Conservation (phyloP, 1,140 invertebrate genomes). For the Cylas formicarius region DNA sequence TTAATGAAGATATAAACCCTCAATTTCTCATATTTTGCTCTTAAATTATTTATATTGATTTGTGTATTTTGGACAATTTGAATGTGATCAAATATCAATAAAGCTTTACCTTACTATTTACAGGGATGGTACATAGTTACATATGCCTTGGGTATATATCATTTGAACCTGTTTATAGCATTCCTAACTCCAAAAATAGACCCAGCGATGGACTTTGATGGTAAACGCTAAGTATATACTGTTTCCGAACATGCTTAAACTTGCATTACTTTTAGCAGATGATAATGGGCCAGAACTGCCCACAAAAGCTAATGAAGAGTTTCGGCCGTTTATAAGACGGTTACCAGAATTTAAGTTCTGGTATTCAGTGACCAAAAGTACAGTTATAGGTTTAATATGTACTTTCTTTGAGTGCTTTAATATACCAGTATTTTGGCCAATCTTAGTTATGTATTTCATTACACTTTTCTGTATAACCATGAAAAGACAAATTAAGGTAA, state of each 20-base stretch:
- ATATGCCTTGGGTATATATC: conserved; percentile 97
- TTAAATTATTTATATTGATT: too few species aligned
- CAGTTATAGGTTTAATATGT: conserved; percentile 82
- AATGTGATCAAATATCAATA: too few species aligned
- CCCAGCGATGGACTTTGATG: conserved; percentile 89
- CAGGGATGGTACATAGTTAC: conserved; percentile 99
- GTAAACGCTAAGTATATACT: conserved; percentile 45
- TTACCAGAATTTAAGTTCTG: conserved; percentile 99
- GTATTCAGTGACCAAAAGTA: conserved; percentile 94
- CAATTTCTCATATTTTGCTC: too few species aligned
- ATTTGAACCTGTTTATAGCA: conserved; percentile 98
- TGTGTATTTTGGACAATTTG: too few species aligned
- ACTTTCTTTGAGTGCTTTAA: conserved; percentile 98
- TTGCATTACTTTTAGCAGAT: conserved; percentile 44
- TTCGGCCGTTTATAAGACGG: conserved; percentile 94
- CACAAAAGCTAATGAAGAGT: conserved; percentile 92
- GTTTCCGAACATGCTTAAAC: not conserved
- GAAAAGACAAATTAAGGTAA: conserved; percentile 98
- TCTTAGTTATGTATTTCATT: conserved; percentile 98
- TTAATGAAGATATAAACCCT: too few species aligned
- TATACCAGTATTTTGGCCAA: conserved; percentile 99
- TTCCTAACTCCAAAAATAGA: conserved; percentile 99
- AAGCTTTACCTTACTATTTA: too few species aligned
- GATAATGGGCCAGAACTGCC: conserved; percentile 88
- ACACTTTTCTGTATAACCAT: conserved; percentile 97